Evolutionary conservation across 2,113 vertebrate genomes (phyloP).

Genomic region (Upupa epops): DNA sequence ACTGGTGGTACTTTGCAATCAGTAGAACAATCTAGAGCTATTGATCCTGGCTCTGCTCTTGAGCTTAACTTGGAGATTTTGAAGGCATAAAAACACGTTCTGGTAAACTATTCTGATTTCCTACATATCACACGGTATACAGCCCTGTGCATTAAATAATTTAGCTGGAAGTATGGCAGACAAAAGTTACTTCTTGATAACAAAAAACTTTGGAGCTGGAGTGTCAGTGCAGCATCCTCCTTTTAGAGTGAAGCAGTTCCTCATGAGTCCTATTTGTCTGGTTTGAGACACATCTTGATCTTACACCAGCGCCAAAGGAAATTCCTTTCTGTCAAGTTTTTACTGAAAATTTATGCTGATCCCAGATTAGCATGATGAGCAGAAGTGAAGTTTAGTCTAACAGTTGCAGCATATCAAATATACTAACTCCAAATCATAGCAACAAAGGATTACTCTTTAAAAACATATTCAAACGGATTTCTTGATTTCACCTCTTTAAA

Average conservation of each 20-base stretch:
- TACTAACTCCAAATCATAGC: not conserved
- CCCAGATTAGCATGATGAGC: not conserved
- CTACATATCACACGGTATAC: not conserved
- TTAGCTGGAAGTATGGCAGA: not conserved
- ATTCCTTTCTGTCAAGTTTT: not conserved
- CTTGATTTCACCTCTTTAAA: not conserved
- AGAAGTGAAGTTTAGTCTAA: not conserved
- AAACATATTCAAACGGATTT: not conserved
- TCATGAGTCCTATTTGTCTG: not conserved
- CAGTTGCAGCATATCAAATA: not conserved
- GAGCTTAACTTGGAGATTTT: not conserved
- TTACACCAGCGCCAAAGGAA: not conserved
- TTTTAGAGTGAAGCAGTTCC: not conserved
- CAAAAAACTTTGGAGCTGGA: not conserved
- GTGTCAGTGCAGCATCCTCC: accelerated
- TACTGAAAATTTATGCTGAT: not conserved
- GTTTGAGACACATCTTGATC: not conserved
- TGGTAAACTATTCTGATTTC: not conserved
- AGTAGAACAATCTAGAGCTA: not conserved
- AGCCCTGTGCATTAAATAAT: not conserved
- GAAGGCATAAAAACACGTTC: not conserved
- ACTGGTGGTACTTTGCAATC: not conserved
- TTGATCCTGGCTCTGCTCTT: not conserved
- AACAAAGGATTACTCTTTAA: not conserved
- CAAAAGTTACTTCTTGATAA: not conserved